Evolutionary conservation across 1,140 invertebrate genomes (phyloP).

Genomic region (Drosophila ohnishii): DNA sequence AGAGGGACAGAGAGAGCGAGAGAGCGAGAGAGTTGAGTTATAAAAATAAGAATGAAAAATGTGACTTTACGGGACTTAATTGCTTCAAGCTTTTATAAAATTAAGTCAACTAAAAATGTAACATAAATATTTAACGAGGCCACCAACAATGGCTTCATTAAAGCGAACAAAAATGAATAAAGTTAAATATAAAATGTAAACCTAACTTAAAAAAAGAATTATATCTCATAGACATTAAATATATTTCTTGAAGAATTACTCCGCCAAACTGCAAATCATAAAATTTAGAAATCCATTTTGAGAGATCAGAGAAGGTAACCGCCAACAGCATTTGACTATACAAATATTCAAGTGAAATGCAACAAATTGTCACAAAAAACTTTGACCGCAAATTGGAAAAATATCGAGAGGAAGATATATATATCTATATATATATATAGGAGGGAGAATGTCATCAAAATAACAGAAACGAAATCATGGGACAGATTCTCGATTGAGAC

Average conservation of each 20-base stretch:
- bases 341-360: constrained; percentile 10
- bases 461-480: constrained; percentile 1
- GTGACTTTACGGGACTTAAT: background rate
- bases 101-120: background rate
- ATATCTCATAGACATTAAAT: background rate
- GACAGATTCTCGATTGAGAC: constrained; percentile 12
- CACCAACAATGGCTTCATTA: too few species aligned
- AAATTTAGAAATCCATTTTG: background rate
- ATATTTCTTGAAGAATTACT: background rate
- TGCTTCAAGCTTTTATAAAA: background rate
- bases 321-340: background rate
- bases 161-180: background rate
- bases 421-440: background rate
- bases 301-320: constrained; percentile 4
- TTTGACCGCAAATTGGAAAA: constrained; percentile 12
- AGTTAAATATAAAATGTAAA: background rate
- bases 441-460: constrained; percentile 2
- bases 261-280: constrained; percentile 6
- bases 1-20: background rate
- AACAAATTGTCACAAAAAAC: constrained; percentile 3
- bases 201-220: too few species aligned
- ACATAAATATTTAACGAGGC: background rate
- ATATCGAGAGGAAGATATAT: background rate
- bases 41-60: constrained; percentile 28
- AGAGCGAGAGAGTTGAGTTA: background rate